phyloP scores from a whole-genome alignment of 1,140 invertebrate species.

The Pseudachorutes palmiensis region DNA sequence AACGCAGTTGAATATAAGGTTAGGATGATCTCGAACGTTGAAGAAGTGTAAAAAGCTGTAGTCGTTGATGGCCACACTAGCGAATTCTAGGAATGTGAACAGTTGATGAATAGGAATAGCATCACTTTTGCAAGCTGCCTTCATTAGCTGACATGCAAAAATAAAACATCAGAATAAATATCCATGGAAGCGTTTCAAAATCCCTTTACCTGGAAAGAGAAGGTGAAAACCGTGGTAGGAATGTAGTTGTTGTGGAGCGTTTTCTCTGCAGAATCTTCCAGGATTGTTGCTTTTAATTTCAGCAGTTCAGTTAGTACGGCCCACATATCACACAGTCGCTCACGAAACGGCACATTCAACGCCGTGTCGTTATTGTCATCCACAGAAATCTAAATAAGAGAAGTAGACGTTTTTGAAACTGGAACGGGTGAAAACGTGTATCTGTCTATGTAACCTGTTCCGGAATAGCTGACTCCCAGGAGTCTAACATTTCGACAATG shows the following conservation, averaged over 20 bases:
- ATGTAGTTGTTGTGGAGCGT: conserved; percentile 32
- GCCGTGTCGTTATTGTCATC: not conserved
- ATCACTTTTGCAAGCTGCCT: not conserved
- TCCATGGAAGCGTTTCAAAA: not conserved
- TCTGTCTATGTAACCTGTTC: conserved; percentile 13
- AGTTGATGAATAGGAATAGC: conserved; percentile 17
- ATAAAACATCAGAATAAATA: not conserved
- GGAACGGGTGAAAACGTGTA: no score
- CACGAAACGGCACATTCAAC: not conserved
- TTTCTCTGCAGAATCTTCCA: conserved; percentile 3
- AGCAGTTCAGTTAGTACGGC: conserved; percentile 23
- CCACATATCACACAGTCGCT: conserved; percentile 28
- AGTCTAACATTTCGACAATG: conserved; percentile 28
- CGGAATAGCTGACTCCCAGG: conserved; percentile 27
- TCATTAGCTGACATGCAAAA: not conserved
- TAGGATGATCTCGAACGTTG: conserved; percentile 22
- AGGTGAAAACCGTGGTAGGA: conserved; percentile 34
- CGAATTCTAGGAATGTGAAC: conserved; percentile 26
- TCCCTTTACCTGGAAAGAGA: conserved; percentile 29
- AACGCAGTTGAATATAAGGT: conserved; percentile 24
- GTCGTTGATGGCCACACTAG: conserved; percentile 21
- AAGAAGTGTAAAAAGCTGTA: conserved; percentile 31
- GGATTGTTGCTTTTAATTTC: conserved; percentile 23
- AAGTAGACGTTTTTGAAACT: no score
- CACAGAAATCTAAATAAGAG: not conserved